phyloP scores from a whole-genome alignment of 2,888 invertebrate genomes.

The Cheilosia pagana region DNA sequence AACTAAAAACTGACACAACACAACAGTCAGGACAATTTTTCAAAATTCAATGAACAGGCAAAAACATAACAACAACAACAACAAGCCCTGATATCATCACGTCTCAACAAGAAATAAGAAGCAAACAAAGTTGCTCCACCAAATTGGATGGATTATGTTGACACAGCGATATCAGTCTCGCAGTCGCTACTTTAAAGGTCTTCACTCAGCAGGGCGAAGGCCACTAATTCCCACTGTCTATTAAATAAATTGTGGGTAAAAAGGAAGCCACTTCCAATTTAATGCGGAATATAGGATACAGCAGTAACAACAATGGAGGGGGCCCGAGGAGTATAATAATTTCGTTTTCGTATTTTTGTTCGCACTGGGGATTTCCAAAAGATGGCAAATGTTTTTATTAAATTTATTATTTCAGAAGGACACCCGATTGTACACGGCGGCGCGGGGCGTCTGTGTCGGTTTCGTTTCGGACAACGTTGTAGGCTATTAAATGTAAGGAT shows the following conservation, averaged over 20 bases:
- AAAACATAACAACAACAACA: background rate
- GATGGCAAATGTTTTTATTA: conserved; percentile 53
- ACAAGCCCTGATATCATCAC: conserved; percentile 8
- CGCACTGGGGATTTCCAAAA: conserved; percentile 31
- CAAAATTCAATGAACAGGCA: background rate
- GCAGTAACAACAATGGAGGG: background rate
- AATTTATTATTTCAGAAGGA: conserved; percentile 57
- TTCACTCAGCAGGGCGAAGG: background rate
- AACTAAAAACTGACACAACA: background rate
- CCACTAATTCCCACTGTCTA: conserved; percentile 43
- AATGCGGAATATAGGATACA: conserved; percentile 32
- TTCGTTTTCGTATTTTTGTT: conserved; percentile 9
- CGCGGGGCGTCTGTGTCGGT: conserved; percentile 41
- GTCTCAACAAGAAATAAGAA: conserved; percentile 19
- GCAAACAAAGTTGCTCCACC: conserved; percentile 23
- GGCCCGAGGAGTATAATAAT: conserved; percentile 6
- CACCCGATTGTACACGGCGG: conserved; percentile 1
- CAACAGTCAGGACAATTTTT: background rate
- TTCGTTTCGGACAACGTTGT: conserved; percentile 31
- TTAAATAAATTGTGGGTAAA: conserved; percentile 52
- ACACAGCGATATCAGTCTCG: conserved; percentile 21
- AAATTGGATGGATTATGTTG: conserved; percentile 49
- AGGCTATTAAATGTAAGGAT: conserved; percentile 44
- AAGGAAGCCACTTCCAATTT: conserved; percentile 64
- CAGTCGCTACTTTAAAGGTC: conserved; percentile 7